phyloP scores from a whole-genome alignment of 2,888 invertebrate species.

The Cynaeus angustus region DNA sequence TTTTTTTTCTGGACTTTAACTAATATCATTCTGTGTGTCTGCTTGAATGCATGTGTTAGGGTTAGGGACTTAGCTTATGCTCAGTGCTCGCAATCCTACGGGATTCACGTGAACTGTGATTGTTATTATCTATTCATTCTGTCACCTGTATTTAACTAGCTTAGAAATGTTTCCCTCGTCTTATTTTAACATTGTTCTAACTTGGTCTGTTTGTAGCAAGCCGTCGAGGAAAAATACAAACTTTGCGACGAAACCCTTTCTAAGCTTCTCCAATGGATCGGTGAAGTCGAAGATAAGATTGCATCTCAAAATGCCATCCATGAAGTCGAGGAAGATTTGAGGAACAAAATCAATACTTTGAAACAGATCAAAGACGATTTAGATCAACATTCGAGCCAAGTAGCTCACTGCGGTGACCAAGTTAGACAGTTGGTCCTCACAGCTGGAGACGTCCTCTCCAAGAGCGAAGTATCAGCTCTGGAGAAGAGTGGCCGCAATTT shows the following conservation, averaged over 20 bases:
- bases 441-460: conserved; percentile 92
- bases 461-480: conserved; percentile 90
- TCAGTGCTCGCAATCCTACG: too few species aligned
- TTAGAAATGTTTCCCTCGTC: background rate
- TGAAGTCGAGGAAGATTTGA: conserved; percentile 89
- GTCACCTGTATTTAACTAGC: conserved; percentile 3
- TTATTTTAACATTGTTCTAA: conserved; percentile 4
- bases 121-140: conserved; percentile 9
- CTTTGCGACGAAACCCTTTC: conserved; percentile 90
- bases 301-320: conserved; percentile 90
- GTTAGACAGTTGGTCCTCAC: conserved; percentile 92
- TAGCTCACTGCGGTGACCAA: conserved; percentile 90
- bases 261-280: conserved; percentile 90
- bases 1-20: conserved; percentile 61
- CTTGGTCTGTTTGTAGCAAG: conserved; percentile 82
- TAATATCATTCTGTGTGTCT: conserved; percentile 67
- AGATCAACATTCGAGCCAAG: conserved; percentile 88
- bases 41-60: conserved; percentile 71
- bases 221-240: conserved; percentile 95
- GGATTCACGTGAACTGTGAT: too few species aligned
- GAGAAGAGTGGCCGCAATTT: conserved; percentile 91
- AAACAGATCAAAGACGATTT: conserved; percentile 94
- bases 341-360: conserved; percentile 91
- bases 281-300: conserved; percentile 87
- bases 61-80: conserved; percentile 65